Percentiles rank a stretch among this genome's conserved stretches.
These are phyloP conservation scores for Meteorus cinctellus DNA, from an alignment of 2,888 invertebrate genomes.

Conservation along the genomic window DNA sequence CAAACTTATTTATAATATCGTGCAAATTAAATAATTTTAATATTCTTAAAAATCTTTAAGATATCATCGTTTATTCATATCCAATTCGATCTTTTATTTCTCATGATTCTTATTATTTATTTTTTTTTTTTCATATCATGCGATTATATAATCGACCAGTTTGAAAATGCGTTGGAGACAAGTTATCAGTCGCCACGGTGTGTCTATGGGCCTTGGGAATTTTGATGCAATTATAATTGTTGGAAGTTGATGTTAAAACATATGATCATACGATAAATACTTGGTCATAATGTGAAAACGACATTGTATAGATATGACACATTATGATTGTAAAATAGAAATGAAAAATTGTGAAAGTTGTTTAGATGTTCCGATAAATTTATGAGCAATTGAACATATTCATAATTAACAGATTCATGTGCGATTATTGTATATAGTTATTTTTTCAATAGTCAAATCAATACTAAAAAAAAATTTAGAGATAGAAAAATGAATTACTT, in stretches of 20 bases:
- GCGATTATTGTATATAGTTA: no score
- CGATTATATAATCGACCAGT: constrained; percentile 60
- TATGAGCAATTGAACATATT: no score
- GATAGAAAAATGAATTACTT: background rate
- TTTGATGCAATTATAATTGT: constrained; percentile 26
- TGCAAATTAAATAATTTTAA: background rate
- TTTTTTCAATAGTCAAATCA: no score
- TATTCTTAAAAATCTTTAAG: background rate
- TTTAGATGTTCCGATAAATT: no score
- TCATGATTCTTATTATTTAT: constrained; percentile 30
- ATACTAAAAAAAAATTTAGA: background rate
- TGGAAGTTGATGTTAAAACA: constrained; percentile 24
- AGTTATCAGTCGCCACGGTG: constrained; percentile 35
- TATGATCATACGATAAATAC: background rate
- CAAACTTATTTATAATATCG: background rate
- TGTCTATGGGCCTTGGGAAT: constrained; percentile 19
- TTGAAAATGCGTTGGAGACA: constrained; percentile 56
- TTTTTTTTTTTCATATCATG: constrained; percentile 30
- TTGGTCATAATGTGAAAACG: background rate
- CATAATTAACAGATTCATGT: no score
- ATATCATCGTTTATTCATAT: background rate
- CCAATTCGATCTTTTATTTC: constrained; percentile 3
- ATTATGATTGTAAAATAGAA: no score
- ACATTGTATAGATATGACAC: no score
- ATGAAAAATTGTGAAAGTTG: no score